Evolutionary conservation across 2,888 invertebrate species (phyloP).

Genomic region (Apamea monoglypha): DNA sequence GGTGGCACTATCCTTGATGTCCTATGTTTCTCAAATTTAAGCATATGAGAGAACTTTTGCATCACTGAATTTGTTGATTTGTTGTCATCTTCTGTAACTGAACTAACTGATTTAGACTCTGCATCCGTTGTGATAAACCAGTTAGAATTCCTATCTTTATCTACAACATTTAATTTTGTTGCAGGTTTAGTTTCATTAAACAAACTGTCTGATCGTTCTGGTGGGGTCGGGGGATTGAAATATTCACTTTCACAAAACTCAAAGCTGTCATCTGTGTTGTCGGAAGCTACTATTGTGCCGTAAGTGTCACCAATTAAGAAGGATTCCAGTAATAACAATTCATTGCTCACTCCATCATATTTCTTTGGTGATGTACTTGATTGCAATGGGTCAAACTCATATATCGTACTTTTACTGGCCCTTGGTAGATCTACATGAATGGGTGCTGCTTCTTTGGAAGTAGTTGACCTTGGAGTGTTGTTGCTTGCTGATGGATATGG

Average conservation of each 20-base stretch:
- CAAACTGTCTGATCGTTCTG: constrained; percentile 92
- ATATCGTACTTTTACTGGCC: constrained; percentile 91
- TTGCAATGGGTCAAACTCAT: constrained; percentile 93
- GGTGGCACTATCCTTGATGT: constrained; percentile 70
- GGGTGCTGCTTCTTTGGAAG: constrained; percentile 27
- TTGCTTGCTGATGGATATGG: constrained; percentile 68
- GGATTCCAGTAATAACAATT: constrained; percentile 92
- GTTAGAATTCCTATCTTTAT: constrained; percentile 84
- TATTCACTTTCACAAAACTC: constrained; percentile 84
- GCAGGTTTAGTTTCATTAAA: constrained; percentile 76
- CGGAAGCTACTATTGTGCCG: constrained; percentile 89
- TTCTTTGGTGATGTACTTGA: constrained; percentile 70
- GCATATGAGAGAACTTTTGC: constrained; percentile 82
- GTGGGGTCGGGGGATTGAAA: constrained; percentile 91
- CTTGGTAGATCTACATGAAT: constrained; percentile 58
- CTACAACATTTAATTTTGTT: constrained; percentile 58
- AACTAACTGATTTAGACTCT: constrained; percentile 61
- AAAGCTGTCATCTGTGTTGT: constrained; percentile 80
- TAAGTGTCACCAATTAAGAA: constrained; percentile 93
- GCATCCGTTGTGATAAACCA: constrained; percentile 80
- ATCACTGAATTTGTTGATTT: constrained; percentile 80
- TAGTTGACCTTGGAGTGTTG: constrained; percentile 49
- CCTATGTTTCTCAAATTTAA: constrained; percentile 88
- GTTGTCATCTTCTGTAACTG: constrained; percentile 68
- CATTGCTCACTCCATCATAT: constrained; percentile 90